These are phyloP conservation scores for Malurus splendens DNA, from an alignment of 2,797 vertebrate species.

Conservation along the genomic window DNA sequence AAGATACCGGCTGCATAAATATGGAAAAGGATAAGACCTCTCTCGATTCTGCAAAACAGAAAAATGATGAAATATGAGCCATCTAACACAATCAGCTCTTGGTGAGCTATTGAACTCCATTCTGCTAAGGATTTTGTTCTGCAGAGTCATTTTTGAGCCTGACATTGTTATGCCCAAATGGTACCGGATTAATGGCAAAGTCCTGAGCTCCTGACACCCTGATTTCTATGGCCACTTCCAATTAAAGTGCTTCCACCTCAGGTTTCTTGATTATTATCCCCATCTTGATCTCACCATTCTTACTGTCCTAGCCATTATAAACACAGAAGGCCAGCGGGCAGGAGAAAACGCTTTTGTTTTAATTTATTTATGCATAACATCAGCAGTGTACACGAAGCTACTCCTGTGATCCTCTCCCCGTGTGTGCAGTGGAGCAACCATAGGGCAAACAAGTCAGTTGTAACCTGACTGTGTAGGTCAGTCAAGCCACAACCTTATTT, in stretches of 20 bases:
- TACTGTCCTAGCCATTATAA: not conserved
- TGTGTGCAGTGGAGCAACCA: not conserved
- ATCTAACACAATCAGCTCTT: not conserved
- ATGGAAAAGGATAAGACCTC: not conserved
- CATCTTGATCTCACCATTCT: not conserved
- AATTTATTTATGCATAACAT: not conserved
- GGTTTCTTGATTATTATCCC: not conserved
- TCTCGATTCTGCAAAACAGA: not conserved
- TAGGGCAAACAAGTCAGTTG: not conserved
- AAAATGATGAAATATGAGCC: not conserved
- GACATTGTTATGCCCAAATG: not conserved
- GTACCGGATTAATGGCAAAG: not conserved
- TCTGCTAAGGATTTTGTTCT: not conserved
- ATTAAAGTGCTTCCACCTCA: not conserved
- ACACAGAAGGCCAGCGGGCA: not conserved
- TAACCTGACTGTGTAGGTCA: not conserved
- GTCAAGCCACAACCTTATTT: not conserved
- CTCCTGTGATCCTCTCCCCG: fast-evolving
- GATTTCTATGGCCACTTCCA: not conserved
- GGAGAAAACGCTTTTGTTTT: not conserved
- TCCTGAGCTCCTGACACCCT: not conserved
- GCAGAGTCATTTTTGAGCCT: not conserved
- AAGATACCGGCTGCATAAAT: not conserved
- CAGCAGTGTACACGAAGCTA: fast-evolving
- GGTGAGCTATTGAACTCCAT: not conserved